Base-by-base conservation (phyloP, 2,113 vertebrate genomes). In the Megaceryle maxima region DNA sequence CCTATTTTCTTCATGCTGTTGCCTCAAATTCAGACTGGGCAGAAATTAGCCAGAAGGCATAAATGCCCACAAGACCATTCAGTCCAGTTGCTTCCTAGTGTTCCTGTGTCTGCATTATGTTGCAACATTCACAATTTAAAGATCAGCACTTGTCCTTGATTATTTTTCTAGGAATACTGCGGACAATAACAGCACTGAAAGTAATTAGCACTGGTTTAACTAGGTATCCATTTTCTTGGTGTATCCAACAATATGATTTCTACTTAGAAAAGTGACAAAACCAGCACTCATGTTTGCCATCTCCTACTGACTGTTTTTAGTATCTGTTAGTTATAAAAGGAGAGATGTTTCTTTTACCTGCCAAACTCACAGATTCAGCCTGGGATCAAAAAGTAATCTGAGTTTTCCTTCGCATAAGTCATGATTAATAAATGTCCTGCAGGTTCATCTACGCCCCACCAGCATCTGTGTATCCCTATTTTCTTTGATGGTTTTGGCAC, bases 331-430 rank as follows among this genome's bases (percentile, higher is more conserved):
- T 92, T 93, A 93, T 88, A 96, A 94, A 96, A 93, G 76, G 79
- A 94, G 87, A 94, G 76, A 92, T 88, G 90, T 96, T 94, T 97
- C 84, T 95, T 96, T 96, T 92, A 97, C 86, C 90, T 97, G 96
- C 90, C 90, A 95, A 92, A 93, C 93, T 95, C 93, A 96, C 90
- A 96, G 90, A 96, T 94, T 95, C 94, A 96, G 96, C 76, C 57
- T 90, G 90, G 88, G 96, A 93, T 95, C 94, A 97, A 96, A 97
- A 97, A 97, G 92, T 88, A 95, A 96, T 95, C 88, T 96, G 94
- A 93, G 85, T 93, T 96, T 96, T 97, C 93, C 92, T 95, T 95
- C 24, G 48, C 83, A 68, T 92, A 95, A 93, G 83, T 97, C 92
- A 94, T 94, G 92, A 92, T 93, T 95, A 94, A 93, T 94, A 93